Base-by-base conservation (phyloP, 2,113 vertebrate genomes). In the Atrichornis clamosus region DNA sequence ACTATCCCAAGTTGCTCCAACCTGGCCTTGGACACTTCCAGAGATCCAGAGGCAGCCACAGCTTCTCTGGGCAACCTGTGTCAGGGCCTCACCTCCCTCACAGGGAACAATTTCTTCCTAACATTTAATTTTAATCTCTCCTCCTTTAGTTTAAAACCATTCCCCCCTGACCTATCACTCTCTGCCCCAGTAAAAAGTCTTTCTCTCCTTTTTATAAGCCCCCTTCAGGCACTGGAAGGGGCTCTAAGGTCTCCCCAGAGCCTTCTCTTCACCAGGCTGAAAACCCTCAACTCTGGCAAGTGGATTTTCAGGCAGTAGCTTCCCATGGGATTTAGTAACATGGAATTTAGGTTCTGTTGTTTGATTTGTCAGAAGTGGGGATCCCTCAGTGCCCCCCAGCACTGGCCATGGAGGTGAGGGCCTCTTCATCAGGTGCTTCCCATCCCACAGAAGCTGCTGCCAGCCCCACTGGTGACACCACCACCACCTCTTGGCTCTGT, bases 1-100 rank as follows among this genome's bases (percentile, higher is more conserved):
- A 49, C 15, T 1, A 0, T 5, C 11, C 55, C 55, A 55, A 10
- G 16, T 0, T 19, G 30, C 12, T 76, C 55, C 55, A 21, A 82
- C n/a, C 53, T 22, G 39, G n/a, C 30, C n/a, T 35, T 27, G 70
- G 70, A 0, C n/a, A 68, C 30, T 75, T 0, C 28, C 69, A 81
- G 37, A 19, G 68, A 65, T 74, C 41, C 50, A 37, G 55, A 20
- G 21, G n/a, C 55, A 75, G 63, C n/a, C 70, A 35, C 62, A 76
- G 70, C 70, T 76, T 0, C 30, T 68, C 70, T 55, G 55, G 30
- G 17, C 20, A 69, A 2, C 37, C 41, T 42, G 18, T 62, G 55
- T 72, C 63, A 77, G 35, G 15, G 32, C 41, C 41, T 69, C 0
- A 0, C 6, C 55, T 5, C 15, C 26, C 8, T 35, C 30, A 32